These are phyloP conservation scores for Amphipoea oculea DNA, from an alignment of 2,888 invertebrate genomes.

Conservation along the genomic window DNA sequence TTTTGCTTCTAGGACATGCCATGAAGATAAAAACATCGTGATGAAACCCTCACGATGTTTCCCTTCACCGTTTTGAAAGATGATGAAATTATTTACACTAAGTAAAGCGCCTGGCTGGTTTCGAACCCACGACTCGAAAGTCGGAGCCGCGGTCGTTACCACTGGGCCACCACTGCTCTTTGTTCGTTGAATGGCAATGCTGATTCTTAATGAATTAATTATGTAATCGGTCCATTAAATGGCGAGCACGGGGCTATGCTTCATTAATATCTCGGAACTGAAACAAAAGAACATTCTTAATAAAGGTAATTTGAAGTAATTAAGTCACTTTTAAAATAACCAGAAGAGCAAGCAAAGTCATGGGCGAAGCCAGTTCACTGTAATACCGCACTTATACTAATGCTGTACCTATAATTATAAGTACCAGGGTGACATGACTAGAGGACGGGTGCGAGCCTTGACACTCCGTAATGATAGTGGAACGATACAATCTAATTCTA, in stretches of 20 bases:
- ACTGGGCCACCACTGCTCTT: not conserved
- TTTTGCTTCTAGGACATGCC: no score
- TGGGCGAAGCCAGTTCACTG: slow-evolving; percentile 34
- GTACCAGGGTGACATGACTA: slow-evolving; percentile 60
- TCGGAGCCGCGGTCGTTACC: no score
- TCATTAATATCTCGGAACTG: not conserved
- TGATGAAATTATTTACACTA: no score
- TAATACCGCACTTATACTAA: slow-evolving; percentile 37
- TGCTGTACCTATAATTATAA: slow-evolving; percentile 39
- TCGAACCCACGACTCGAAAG: not conserved
- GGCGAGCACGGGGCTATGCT: not conserved
- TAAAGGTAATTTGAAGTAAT: not conserved
- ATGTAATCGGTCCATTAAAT: not conserved
- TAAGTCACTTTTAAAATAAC: slow-evolving; percentile 10
- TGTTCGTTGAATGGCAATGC: not conserved
- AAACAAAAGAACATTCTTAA: slow-evolving; percentile 1
- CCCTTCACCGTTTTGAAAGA: no score
- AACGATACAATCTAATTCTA: slow-evolving; percentile 60
- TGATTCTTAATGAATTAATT: not conserved
- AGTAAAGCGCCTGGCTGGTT: no score
- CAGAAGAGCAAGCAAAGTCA: slow-evolving; percentile 57
- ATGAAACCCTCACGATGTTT: not conserved
- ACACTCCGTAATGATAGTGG: slow-evolving; percentile 64
- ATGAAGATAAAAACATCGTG: no score
- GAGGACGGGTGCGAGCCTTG: slow-evolving; percentile 65